Evolutionary conservation across 2,113 vertebrate genomes (phyloP), one percentile per base, ranked within the genome.

Genomic region (Sinocyclocheilus anophthalmus): DNA sequence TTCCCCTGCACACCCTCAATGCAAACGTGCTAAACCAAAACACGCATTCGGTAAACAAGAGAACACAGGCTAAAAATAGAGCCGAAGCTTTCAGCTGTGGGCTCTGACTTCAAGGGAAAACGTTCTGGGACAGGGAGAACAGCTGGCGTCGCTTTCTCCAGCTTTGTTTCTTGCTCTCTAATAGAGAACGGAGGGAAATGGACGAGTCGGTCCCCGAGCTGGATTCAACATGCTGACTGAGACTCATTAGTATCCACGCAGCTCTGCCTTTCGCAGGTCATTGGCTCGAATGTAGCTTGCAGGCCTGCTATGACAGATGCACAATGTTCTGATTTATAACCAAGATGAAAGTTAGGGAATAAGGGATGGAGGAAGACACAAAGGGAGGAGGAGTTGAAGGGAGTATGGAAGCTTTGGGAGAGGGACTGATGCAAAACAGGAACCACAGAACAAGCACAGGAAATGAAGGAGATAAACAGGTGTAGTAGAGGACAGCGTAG

Each of bases 391-490:
- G 76, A 75, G 14, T 80, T 20, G 14, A 48, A 67, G 61, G 67
- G 55, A 39, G 22, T 39, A 45, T 57, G 26, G 81, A 65, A 81
- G 48, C 45, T 37, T 76, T 48, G 87, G 85, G 83, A 70, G 81
- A 81, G 70, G 16, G 81, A 81, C 39, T 16, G 24, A 79, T 63
- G 73, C 65, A 81, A 70, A 33, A 88, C 48, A 78, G 85, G 67
- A 82, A 78, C 18, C 33, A 37, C 63, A 86, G 84, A 87, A 86
- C 72, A 59, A 86, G 84, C 70, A 39, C 61, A 89, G 87, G 88
- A 89, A 88, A 83, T 67, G 72, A 48, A 59, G 45, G 78, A 84
- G 61, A 86, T 88, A 89, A 88, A 89, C 85, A 86, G 83, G 67
- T 45, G 18, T 50, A 70, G 76, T 59, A 80, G 67, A 65, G 42